Evolutionary conservation across 2,888 invertebrate genomes (phyloP), one percentile per base, ranked within the genome.

Genomic region (Cataglyphis cursor): DNA sequence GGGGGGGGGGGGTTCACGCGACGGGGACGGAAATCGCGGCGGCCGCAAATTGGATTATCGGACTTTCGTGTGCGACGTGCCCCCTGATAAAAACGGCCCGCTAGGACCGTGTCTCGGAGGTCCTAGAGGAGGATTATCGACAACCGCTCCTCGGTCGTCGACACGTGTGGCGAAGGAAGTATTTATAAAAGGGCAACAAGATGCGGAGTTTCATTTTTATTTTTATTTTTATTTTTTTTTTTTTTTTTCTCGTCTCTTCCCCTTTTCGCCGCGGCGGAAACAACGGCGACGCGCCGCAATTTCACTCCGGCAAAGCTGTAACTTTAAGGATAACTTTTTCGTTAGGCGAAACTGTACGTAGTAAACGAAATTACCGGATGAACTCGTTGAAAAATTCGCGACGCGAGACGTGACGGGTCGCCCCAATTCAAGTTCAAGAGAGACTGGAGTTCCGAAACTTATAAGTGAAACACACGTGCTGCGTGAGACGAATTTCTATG

Each of bases 91-190:
- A 80, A 80, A 73, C 54, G 54, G 38, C 5, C 21, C 21, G 76
- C 21, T 18, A 6, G 35, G 35, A 73, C 59, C 24, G 76, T 61
- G 82, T 64, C 38, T 59, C 82, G 72, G 73, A 51, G 65, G 65
- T 57, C 54, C 76, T 51, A 51, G 81, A 76, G 78, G 81, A 61
- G 57, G 87, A 87, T 87, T 88, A 88, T 88, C 44, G 89, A 81
- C 84, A 78, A 59, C 54, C 81, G 83, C 72, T 80, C 38, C 75
- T 75, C 44, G 70, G 59, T 64, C 70, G 81, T 28, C n/a, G 78
- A 72, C 57, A 84, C 88, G 82, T 31, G 87, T 65, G 87, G 81
- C 87, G 73, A 82, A 54, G 41, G 28, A 51, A 78, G 81, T 83
- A 35, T 35, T 35, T 35, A 35, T 35, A 82, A 87, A 83, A 85